Conservation (phyloP, 2,888 invertebrate species). For the Trisateles emortualis region DNA sequence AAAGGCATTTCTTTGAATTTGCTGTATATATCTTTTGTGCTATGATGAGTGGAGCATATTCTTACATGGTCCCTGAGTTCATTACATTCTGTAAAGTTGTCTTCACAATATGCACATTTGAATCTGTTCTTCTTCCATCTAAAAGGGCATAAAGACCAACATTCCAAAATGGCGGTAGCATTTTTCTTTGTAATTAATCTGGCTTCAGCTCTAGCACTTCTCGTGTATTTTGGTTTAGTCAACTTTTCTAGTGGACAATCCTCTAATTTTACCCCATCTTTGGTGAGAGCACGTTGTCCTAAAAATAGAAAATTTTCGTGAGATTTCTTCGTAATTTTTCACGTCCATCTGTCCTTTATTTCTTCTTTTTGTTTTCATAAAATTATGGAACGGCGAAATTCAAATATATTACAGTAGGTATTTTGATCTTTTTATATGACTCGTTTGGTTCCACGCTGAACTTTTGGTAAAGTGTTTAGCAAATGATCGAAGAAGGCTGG, state of each 20-base stretch:
- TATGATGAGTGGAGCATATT: conserved; percentile 62
- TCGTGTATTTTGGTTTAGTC: conserved; percentile 64
- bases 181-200: conserved; percentile 76
- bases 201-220: conserved; percentile 74
- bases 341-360: conserved; percentile 8
- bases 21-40: conserved; percentile 73
- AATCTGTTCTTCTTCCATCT: conserved; percentile 78
- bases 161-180: conserved; percentile 69
- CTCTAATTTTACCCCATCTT: conserved; percentile 55
- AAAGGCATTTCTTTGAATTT: conserved; percentile 80
- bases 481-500: too few relatives aligned
- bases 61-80: conserved; percentile 69
- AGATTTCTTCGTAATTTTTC: conserved; percentile 36
- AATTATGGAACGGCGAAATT: background rate
- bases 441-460: too few relatives aligned
- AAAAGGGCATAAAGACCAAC: conserved; percentile 77
- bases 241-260: conserved; percentile 36
- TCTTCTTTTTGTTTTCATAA: background rate
- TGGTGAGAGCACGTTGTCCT: conserved; percentile 66
- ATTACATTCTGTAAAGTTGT: conserved; percentile 68
- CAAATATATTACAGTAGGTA: too few relatives aligned
- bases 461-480: too few relatives aligned
- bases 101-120: conserved; percentile 78
- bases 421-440: too few relatives aligned
- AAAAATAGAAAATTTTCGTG: conserved; percentile 79